Evolutionary conservation across 2,113 vertebrate species (phyloP), one percentile per base, ranked within the genome.

Genomic region (Turnix velox): DNA sequence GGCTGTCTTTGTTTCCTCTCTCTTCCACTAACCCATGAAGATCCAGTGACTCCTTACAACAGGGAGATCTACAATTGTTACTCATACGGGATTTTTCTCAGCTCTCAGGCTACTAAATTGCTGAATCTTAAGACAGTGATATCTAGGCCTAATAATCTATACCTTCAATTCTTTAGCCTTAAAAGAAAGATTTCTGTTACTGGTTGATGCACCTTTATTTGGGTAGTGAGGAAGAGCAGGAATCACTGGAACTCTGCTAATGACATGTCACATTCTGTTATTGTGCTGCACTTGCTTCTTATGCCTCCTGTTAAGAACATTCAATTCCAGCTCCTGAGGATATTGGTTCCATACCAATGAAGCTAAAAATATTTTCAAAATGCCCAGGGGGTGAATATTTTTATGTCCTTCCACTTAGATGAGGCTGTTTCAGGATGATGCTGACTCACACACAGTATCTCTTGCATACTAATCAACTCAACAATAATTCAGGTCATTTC

Each of bases 371-470:
- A 94, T 90, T 92, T 86, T 82, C 52, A 80, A 40, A 96, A 90
- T 95, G 52, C 93, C 93, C 95, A 84, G 25, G 68, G 86, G 93
- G 92, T 88, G 88, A 95, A 96, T 96, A 96, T 93, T 96, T 96
- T 93, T 88, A 51, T 67, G 93, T 88, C 73, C 68, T 88, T 95
- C 91, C 84, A 87, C 88, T 93, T 74, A 93, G 75, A 94, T 76
- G 61, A 93, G 65, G 73, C 52, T 94, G 63, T 14, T 93, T 90
- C 74, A 92, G 61, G 80, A 92, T 77, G 90, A 88, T 95, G 94
- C 76, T 90, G 88, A 86, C 95, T 96, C 88, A 90, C 75, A 89
- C 43, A 71, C 57, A 80, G 40, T 86, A 52, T 88, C 65, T 94
- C 90, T 93, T 92, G 90, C 94, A 96, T 95, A 77, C 79, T 96